A percentile compares a stretch with the other conserved stretches of the same genome.
phyloP scores from a whole-genome alignment of 2,888 invertebrate genomes.

The Ditula angustiorana region DNA sequence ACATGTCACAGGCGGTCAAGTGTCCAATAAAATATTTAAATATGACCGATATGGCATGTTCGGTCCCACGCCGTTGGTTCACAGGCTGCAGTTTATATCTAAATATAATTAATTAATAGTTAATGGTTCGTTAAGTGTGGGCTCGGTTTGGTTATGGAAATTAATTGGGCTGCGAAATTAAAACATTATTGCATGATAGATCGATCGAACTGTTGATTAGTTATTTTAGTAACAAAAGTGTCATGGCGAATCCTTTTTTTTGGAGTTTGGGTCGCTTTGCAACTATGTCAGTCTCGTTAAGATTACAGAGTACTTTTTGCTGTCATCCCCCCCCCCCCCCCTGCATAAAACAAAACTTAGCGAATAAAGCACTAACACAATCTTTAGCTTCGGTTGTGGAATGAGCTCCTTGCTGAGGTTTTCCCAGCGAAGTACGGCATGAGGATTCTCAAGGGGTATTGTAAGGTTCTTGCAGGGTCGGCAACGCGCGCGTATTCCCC shows the following conservation, averaged over 20 bases:
- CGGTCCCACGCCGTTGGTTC: slow-evolving; percentile 25
- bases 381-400: no score
- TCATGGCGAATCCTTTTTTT: neutral
- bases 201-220: neutral
- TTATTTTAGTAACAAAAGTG: slow-evolving; percentile 32
- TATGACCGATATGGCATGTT: slow-evolving; percentile 40
- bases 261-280: no score
- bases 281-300: no score
- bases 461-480: no score
- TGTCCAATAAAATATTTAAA: slow-evolving; percentile 68
- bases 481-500: no score
- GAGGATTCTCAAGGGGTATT: no score
- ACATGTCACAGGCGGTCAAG: slow-evolving; percentile 48
- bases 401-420: no score
- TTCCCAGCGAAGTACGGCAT: no score
- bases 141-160: slow-evolving; percentile 22
- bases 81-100: neutral
- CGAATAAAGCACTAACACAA: no score
- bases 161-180: slow-evolving; percentile 45
- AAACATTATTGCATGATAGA: neutral
- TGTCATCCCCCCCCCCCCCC: no score
- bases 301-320: no score
- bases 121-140: slow-evolving; percentile 9
- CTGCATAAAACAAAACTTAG: no score
- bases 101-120: slow-evolving; percentile 8